Conservation (phyloP, 2,797 vertebrate species). For the Clarias fuscus region DNA sequence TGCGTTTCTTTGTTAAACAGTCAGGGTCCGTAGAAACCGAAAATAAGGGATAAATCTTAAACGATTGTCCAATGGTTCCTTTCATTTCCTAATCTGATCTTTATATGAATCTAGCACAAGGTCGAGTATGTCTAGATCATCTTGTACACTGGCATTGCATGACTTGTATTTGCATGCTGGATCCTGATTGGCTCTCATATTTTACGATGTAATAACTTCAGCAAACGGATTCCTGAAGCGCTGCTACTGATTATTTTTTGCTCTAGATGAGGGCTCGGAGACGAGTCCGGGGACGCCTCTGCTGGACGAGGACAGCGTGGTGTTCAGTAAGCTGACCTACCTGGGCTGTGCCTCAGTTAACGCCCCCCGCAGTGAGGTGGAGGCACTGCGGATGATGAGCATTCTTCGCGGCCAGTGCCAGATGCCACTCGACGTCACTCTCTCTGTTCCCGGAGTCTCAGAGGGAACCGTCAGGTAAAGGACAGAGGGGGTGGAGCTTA, state of each 20-base stretch:
- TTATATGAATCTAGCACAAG: background rate
- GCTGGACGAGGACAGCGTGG: slow-evolving; percentile 94
- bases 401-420: slow-evolving; percentile 94
- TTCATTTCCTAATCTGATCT: background rate
- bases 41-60: background rate
- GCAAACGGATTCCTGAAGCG: background rate
- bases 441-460: slow-evolving; percentile 95
- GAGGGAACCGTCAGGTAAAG: slow-evolving; percentile 94
- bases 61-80: background rate
- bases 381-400: slow-evolving; percentile 97
- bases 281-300: slow-evolving; percentile 85
- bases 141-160: background rate
- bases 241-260: background rate
- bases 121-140: background rate
- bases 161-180: background rate
- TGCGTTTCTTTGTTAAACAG: background rate
- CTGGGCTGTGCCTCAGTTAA: slow-evolving; percentile 97
- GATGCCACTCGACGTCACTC: slow-evolving; percentile 89
- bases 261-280: slow-evolving; percentile 72
- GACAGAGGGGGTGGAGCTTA: background rate
- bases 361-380: slow-evolving; percentile 94
- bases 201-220: background rate
- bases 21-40: background rate
- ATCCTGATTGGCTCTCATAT: background rate
- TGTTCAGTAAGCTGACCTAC: slow-evolving; percentile 98